phyloP scores from a whole-genome alignment of 2,797 vertebrate species.

The Podarcis lilfordi region DNA sequence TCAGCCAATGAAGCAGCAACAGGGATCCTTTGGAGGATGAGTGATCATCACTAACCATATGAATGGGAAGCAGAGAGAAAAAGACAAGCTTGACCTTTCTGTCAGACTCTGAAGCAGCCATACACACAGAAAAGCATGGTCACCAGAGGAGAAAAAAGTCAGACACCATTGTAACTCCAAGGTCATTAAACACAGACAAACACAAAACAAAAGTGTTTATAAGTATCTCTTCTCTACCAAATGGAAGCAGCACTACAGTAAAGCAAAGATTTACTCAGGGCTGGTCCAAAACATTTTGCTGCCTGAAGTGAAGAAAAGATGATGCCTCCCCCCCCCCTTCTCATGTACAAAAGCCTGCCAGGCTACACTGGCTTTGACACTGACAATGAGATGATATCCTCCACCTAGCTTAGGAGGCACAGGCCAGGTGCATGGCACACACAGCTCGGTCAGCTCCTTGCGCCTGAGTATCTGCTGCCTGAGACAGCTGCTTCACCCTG shows the following conservation, averaged over 20 bases:
- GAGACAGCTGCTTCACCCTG: too few species aligned
- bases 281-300: neutral
- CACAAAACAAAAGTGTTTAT: slow-evolving; percentile 30
- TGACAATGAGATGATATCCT: too few species aligned
- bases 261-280: slow-evolving; percentile 33
- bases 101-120: slow-evolving; percentile 53
- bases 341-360: too few species aligned
- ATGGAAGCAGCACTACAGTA: slow-evolving; percentile 30
- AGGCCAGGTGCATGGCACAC: too few species aligned
- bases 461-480: too few species aligned
- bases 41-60: slow-evolving; percentile 41
- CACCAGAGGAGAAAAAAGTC: slow-evolving; percentile 53
- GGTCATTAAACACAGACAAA: neutral
- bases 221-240: slow-evolving; percentile 49
- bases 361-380: too few species aligned
- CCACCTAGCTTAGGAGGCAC: too few species aligned
- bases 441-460: too few species aligned
- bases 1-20: slow-evolving; percentile 39
- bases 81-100: slow-evolving; percentile 50
- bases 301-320: too few species aligned
- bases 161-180: neutral
- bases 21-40: slow-evolving; percentile 26
- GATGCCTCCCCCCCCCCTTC: too few species aligned
- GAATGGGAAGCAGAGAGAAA: slow-evolving; percentile 44
- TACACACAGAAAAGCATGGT: slow-evolving; percentile 22